Conservation (phyloP, 2,113 vertebrate genomes). For the Tychaedon coryphoeus region DNA sequence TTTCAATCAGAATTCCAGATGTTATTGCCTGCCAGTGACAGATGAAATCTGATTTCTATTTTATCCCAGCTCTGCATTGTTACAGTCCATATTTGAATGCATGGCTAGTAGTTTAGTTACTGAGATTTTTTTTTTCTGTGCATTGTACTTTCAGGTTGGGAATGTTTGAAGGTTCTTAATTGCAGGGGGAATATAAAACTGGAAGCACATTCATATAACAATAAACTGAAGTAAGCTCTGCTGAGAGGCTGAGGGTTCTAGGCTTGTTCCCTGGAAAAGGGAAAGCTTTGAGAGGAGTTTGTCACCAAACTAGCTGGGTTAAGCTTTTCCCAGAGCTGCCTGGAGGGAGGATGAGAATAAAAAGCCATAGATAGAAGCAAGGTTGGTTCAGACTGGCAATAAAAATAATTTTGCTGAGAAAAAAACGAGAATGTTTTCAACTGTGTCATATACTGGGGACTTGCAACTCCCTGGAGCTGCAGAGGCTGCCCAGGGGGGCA, state of each 20-base stretch:
- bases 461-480: accelerated
- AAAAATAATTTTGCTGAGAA: background rate
- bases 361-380: background rate
- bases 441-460: no score
- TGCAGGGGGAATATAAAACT: background rate
- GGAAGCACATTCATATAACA: background rate
- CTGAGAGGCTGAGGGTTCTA: background rate
- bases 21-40: background rate
- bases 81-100: background rate
- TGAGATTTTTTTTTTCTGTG: background rate
- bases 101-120: background rate
- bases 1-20: background rate
- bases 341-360: background rate
- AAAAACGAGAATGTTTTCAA: background rate
- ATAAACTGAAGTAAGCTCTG: background rate
- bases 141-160: background rate
- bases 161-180: background rate
- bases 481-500: background rate
- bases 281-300: background rate
- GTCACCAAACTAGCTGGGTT: background rate
- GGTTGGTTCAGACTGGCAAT: background rate
- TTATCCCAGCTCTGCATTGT: background rate
- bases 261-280: background rate
- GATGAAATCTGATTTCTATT: background rate
- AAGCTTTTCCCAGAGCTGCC: background rate